These are phyloP conservation scores for Gallirallus australis DNA, from an alignment of 2,797 vertebrate genomes.

Conservation along the genomic window DNA sequence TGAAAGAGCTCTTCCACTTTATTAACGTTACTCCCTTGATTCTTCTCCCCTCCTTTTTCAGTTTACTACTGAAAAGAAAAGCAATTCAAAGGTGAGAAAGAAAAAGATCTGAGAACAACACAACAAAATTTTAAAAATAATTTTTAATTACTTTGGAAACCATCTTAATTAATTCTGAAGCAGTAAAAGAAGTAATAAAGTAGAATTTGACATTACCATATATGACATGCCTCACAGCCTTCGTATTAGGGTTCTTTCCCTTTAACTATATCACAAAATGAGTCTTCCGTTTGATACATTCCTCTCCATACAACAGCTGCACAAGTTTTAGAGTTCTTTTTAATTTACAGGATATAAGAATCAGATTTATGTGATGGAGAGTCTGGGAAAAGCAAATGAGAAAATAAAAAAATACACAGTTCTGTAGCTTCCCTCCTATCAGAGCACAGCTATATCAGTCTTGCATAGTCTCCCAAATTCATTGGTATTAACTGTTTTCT, in stretches of 20 bases:
- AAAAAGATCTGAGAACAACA: neutral
- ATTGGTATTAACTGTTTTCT: neutral
- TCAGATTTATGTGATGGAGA: neutral
- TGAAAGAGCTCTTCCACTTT: neutral
- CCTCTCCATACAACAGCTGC: neutral
- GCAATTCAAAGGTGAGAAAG: neutral
- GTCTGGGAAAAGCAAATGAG: neutral
- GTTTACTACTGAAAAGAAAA: neutral
- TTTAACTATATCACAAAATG: neutral
- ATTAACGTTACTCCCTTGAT: neutral
- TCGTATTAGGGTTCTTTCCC: neutral
- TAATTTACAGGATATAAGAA: neutral
- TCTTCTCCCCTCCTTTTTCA: neutral
- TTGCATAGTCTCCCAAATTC: neutral
- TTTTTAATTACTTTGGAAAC: neutral
- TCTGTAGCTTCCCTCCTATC: neutral
- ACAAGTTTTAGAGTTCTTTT: neutral
- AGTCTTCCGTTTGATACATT: neutral
- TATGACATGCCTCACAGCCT: neutral
- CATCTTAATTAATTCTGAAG: neutral
- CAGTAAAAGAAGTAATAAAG: neutral
- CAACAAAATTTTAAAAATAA: neutral
- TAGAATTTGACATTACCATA: neutral
- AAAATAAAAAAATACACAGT: neutral
- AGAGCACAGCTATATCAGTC: neutral